Percentiles rank a stretch among this genome's conserved stretches.
phyloP scores from a whole-genome alignment of 1,140 invertebrate species.

The Paraescarpia echinospica region DNA sequence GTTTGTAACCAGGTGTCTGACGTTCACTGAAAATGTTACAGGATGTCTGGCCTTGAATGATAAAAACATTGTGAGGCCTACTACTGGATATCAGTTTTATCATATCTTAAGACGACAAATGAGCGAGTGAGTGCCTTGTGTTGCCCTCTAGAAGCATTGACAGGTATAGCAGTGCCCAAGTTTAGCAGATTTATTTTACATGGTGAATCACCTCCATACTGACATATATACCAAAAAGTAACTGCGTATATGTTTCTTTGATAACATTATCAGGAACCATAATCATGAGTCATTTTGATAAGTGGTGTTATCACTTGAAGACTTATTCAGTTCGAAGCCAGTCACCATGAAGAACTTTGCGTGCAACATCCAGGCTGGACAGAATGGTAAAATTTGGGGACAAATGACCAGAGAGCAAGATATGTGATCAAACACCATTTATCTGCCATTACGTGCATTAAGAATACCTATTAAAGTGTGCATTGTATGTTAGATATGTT shows the following conservation, averaged over 20 bases:
- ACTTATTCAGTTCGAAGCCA: neutral
- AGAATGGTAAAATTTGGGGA: neutral
- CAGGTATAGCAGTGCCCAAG: no score
- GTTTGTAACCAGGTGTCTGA: neutral
- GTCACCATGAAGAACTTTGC: neutral
- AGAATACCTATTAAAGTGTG: neutral
- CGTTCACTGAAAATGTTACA: neutral
- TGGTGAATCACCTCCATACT: neutral
- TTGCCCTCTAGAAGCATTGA: neutral
- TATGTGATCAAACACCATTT: neutral
- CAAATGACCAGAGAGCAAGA: neutral
- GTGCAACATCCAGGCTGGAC: neutral
- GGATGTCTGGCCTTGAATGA: neutral
- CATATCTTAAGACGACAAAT: neutral
- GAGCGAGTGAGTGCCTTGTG: no score
- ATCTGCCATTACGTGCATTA: neutral
- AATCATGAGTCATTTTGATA: neutral
- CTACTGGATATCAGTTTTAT: neutral
- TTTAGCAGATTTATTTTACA: neutral
- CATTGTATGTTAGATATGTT: neutral
- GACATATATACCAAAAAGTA: neutral
- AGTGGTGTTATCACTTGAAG: neutral
- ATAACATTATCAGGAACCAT: neutral
- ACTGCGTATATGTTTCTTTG: neutral
- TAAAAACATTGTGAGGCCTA: neutral